Evolutionary conservation across 2,113 vertebrate genomes (phyloP).

Genomic region (Callocephalon fimbriatum): DNA sequence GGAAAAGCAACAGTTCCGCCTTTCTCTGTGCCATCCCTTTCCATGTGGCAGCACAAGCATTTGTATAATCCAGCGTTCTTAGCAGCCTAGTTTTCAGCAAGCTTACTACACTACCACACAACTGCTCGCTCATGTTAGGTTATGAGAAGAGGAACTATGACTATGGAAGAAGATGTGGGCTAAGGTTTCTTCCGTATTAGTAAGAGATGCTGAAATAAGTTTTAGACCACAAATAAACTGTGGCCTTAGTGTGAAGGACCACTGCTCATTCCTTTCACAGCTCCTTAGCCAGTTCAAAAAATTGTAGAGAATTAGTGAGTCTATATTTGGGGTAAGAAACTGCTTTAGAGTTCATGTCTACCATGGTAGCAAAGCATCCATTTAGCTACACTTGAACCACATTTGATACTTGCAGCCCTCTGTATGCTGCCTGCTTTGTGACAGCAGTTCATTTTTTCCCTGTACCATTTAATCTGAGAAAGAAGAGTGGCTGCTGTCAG

Average conservation of each 20-base stretch:
- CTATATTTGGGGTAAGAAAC: not conserved
- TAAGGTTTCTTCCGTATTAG: not conserved
- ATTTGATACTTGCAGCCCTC: not conserved
- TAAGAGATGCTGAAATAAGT: not conserved
- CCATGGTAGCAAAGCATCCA: not conserved
- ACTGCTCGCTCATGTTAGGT: not conserved
- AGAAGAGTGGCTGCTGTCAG: not conserved
- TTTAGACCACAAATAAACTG: not conserved
- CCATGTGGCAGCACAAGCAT: not conserved
- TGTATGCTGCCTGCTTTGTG: not conserved
- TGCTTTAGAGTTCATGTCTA: not conserved
- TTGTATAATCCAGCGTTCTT: not conserved
- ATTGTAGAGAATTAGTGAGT: not conserved
- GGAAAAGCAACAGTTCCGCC: not conserved
- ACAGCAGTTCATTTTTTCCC: not conserved
- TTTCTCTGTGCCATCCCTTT: not conserved
- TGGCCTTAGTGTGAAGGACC: not conserved
- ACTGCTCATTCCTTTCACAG: not conserved
- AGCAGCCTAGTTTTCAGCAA: not conserved
- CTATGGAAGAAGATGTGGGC: not conserved
- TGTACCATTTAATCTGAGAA: not conserved
- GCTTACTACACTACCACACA: not conserved
- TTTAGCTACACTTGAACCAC: not conserved
- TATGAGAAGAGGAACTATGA: not conserved
- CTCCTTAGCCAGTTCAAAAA: not conserved